A percentile compares a stretch with the other conserved stretches of the same genome.
Evolutionary conservation across 2,113 vertebrate genomes (phyloP).

Genomic region (Rhombomys opimus): DNA sequence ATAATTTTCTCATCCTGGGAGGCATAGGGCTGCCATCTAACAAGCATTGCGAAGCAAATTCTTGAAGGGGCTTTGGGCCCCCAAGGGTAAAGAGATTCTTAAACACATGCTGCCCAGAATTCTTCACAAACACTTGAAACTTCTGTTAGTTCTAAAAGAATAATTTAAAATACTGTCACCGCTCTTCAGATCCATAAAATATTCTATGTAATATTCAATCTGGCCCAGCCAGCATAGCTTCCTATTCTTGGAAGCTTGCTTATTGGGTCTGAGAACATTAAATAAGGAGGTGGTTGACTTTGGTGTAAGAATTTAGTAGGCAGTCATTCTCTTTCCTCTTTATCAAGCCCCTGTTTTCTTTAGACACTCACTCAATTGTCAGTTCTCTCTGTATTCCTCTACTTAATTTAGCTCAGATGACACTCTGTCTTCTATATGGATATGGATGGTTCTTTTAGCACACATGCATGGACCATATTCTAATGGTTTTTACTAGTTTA

Average conservation of each 20-base stretch:
- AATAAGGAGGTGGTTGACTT: neutral
- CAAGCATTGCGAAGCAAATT: neutral
- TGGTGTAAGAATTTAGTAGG: slow-evolving; percentile 32
- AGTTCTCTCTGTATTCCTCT: neutral
- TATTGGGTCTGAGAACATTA: neutral
- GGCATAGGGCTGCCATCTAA: slow-evolving; percentile 45
- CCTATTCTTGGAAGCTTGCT: slow-evolving; percentile 14
- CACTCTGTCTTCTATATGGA: neutral
- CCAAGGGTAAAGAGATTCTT: slow-evolving; percentile 63
- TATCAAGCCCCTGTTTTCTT: neutral
- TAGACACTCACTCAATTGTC: neutral
- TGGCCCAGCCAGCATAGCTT: neutral
- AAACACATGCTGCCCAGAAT: slow-evolving; percentile 60
- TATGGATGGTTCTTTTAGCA: neutral
- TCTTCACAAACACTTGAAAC: slow-evolving; percentile 57
- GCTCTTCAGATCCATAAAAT: slow-evolving; percentile 58
- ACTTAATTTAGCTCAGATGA: neutral
- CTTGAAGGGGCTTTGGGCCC: slow-evolving; percentile 50
- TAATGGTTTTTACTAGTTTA: slow-evolving; percentile 10
- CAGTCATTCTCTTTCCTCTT: neutral
- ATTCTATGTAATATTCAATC: neutral
- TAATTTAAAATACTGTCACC: slow-evolving; percentile 63
- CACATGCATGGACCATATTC: neutral
- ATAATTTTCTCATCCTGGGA: slow-evolving; percentile 64
- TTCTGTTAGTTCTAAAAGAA: slow-evolving; percentile 60